Base-by-base conservation (phyloP, 2,113 vertebrate species). In the Pagrus major region DNA sequence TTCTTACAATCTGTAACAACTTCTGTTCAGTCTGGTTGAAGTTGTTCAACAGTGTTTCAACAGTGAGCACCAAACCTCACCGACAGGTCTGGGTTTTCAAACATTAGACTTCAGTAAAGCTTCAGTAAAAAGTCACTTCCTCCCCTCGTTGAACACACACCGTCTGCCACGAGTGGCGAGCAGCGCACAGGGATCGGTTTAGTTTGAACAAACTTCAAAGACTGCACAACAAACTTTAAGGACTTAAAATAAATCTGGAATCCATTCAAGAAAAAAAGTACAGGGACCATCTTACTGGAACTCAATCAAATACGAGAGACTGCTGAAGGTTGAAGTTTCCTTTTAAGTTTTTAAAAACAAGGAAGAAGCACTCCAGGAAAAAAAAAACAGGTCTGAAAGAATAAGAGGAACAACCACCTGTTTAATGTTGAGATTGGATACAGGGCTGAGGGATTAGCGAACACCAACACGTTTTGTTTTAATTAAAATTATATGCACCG, bases 211-310 rank as follows among this genome's bases (percentile, higher is more conserved):
- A 66, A 79, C 80, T 84, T 84, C 81, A 82, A 71, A 86, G 25
- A 52, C 31, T 10, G 6, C 31, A 58, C 56, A 69, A 76, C 71
- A 72, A 72, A 83, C 86, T 78, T 66, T 52, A 33, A 65, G 56
- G 63, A 71, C 31, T 72, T 61, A 47, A 78, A 70, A 66, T 80
- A 59, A 80, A 78, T 79, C 65, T 82, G 80, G 86, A 87, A 78
- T 46, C 46, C 29, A 39, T 65, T 80, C 82, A 85, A 67, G 18
- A 49, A 16, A 63, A n/a, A 54, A n/a, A 35, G 68, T n/a, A 29
- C 55, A 59, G 74, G 49, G 76, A 55, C 41, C 0, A 52, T 80
- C 75, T 70, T 35, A 25, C 55, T 87, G 79, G 82, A 87, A 71
- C 25, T 4, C n/a, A 21, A 70, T 83, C 86, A 77, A 68, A 46